A percentile compares a stretch with the other conserved stretches of the same genome.
Conservation (phyloP, 2,113 vertebrate genomes). For the Zeus faber region DNA sequence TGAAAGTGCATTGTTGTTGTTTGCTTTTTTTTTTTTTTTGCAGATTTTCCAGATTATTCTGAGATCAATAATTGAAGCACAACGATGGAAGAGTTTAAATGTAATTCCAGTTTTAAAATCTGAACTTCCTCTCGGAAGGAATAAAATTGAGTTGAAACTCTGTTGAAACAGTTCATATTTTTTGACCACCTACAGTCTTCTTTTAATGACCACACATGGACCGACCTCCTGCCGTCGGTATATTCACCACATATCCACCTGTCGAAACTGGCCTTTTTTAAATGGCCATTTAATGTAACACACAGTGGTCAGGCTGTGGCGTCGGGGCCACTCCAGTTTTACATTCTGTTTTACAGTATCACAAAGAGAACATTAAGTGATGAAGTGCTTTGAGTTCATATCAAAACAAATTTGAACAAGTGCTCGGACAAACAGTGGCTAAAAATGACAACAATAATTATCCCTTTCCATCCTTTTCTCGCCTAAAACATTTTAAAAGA, state of each 20-base stretch:
- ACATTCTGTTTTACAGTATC: slow-evolving; percentile 61
- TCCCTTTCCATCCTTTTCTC: slow-evolving; percentile 28
- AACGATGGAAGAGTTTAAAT: background rate
- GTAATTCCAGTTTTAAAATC: background rate
- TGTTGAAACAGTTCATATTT: slow-evolving; percentile 31
- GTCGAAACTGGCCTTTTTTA: slow-evolving; percentile 11
- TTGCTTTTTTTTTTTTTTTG: slow-evolving; percentile 14
- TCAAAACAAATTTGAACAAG: slow-evolving; percentile 59
- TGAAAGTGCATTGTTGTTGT: slow-evolving; percentile 3
- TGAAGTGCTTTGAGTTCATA: slow-evolving; percentile 68
- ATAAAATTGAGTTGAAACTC: slow-evolving; percentile 19
- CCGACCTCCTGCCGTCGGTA: slow-evolving; percentile 29
- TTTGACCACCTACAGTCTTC: slow-evolving; percentile 47
- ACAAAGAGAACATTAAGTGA: slow-evolving; percentile 44
- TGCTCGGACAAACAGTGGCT: slow-evolving; percentile 58
- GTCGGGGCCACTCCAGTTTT: slow-evolving; percentile 37
- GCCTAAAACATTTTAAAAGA: slow-evolving; percentile 39
- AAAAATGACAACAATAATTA: slow-evolving; percentile 43
- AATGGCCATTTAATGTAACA: slow-evolving; percentile 20
- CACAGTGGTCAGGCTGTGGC: slow-evolving; percentile 24
- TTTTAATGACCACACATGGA: slow-evolving; percentile 45
- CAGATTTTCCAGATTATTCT: background rate
- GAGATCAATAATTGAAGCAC: background rate
- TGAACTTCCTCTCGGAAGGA: slow-evolving; percentile 21
- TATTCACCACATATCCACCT: slow-evolving; percentile 5